phyloP scores from a whole-genome alignment of 2,113 vertebrate genomes.

The Phrynocephalus versicolor region DNA sequence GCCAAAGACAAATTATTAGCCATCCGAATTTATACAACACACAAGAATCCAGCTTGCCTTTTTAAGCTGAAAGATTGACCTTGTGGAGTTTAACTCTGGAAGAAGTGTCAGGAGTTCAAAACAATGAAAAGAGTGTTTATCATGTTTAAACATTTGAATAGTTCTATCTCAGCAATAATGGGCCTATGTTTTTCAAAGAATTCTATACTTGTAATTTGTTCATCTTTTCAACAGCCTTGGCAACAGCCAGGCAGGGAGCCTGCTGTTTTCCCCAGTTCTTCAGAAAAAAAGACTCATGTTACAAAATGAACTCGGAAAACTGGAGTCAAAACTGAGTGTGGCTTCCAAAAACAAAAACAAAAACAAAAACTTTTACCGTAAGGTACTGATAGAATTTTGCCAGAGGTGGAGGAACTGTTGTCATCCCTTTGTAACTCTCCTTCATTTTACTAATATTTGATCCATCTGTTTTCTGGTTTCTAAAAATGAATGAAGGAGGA shows the following conservation, averaged over 20 bases:
- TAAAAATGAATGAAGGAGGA: no score
- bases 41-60: slow-evolving; percentile 34
- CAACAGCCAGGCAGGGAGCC: neutral
- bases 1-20: slow-evolving; percentile 49
- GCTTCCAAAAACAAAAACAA: neutral
- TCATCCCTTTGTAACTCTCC: neutral
- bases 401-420: neutral
- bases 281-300: neutral
- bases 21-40: slow-evolving; percentile 45
- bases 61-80: slow-evolving; percentile 17
- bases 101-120: neutral
- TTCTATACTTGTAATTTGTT: neutral
- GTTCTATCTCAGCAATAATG: neutral
- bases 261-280: neutral
- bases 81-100: neutral
- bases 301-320: neutral
- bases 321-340: neutral
- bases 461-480: no score
- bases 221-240: neutral
- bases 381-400: neutral
- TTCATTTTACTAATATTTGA: no score
- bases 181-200: neutral
- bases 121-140: neutral
- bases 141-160: slow-evolving; percentile 5
- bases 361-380: neutral